phyloP scores from a whole-genome alignment of 2,113 vertebrate genomes.

The Periophthalmodon schlosseri region DNA sequence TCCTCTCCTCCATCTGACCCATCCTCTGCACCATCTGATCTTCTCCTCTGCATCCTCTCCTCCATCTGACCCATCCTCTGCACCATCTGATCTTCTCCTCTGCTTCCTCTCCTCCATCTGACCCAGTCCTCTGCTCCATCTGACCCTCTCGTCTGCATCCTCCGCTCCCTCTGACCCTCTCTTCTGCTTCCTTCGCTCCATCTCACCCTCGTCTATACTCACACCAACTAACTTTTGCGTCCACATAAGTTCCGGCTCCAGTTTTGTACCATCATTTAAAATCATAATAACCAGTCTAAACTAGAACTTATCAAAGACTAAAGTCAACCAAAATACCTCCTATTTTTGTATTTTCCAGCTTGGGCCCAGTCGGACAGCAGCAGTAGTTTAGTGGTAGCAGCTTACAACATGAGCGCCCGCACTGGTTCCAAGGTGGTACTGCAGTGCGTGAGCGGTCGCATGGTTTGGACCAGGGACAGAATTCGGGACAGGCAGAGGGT shows the following conservation, averaged over 20 bases:
- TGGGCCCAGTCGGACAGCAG: constrained; percentile 74
- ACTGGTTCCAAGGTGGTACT: constrained; percentile 79
- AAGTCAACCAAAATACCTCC: background rate
- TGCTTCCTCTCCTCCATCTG: background rate
- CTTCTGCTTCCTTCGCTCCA: background rate
- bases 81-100: too few relatives aligned
- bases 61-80: too few relatives aligned
- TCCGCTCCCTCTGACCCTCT: too few relatives aligned
- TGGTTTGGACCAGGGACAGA: constrained; percentile 93
- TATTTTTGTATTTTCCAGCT: constrained; percentile 41
- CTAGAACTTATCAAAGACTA: background rate
- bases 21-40: too few relatives aligned
- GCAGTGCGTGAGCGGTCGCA: constrained; percentile 89
- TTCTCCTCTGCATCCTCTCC: too few relatives aligned
- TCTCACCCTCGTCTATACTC: background rate
- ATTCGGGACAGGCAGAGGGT: constrained; percentile 90
- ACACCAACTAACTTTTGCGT: too few relatives aligned
- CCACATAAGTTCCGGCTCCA: too few relatives aligned
- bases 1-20: too few relatives aligned
- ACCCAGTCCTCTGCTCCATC: too few relatives aligned
- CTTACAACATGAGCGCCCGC: constrained; percentile 78
- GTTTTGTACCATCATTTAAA: too few relatives aligned
- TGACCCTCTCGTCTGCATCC: too few relatives aligned
- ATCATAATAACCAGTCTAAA: background rate
- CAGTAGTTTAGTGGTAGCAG: constrained; percentile 82